Percentiles rank a stretch among this genome's conserved stretches.
phyloP scores from a whole-genome alignment of 1,140 invertebrate species.

The Ips typographus region DNA sequence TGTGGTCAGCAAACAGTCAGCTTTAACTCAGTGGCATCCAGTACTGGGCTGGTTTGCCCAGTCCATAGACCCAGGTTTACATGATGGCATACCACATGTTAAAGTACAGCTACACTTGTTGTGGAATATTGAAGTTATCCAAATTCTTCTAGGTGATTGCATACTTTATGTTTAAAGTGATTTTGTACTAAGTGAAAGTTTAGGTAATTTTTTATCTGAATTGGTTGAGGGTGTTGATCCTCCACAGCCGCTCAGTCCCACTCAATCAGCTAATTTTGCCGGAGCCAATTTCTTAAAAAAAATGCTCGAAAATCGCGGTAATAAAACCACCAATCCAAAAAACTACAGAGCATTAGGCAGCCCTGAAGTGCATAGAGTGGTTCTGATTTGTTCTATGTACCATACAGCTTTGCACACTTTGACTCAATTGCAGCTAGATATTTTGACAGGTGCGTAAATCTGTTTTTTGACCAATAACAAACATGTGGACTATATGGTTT shows the following conservation, averaged over 20 bases:
- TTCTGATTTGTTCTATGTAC: conserved; percentile 87
- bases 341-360: conserved; percentile 74
- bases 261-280: conserved; percentile 51
- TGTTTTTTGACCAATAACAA: not conserved
- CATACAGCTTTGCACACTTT: conserved; percentile 87
- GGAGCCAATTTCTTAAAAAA: conserved; percentile 56
- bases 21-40: conserved; percentile 95
- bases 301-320: conserved; percentile 57
- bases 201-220: conserved; percentile 55
- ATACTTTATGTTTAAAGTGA: conserved; percentile 12
- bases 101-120: conserved; percentile 81
- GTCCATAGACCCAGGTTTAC: conserved; percentile 76
- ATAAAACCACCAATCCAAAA: conserved; percentile 62
- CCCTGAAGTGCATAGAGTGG: conserved; percentile 76
- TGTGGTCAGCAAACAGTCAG: conserved; percentile 82
- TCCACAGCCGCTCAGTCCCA: conserved; percentile 43
- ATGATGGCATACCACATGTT: conserved; percentile 78
- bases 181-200: conserved; percentile 20
- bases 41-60: conserved; percentile 97
- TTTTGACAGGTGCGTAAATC: conserved; percentile 77
- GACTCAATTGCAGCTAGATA: conserved; percentile 89
- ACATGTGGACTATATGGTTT: not conserved
- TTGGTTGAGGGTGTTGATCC: conserved; percentile 55
- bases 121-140: conserved; percentile 69
- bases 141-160: conserved; percentile 52